A percentile compares a stretch with the other conserved stretches of the same genome.
Evolutionary conservation across 1,140 invertebrate species (phyloP).

Genomic region (Stratiolaelaps scimitus): DNA sequence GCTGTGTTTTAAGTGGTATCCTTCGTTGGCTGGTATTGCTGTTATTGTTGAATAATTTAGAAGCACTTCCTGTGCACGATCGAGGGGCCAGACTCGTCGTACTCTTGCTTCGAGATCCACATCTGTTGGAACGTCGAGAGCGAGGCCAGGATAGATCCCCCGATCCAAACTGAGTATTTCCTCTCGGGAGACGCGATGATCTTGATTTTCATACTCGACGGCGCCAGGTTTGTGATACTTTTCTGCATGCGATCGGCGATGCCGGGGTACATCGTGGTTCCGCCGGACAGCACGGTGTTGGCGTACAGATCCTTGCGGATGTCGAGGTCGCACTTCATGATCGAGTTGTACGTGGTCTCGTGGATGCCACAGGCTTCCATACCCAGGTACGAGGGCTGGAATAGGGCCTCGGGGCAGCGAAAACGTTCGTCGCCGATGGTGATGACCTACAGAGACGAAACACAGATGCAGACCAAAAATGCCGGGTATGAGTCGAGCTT

Average conservation of each 20-base stretch:
- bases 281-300: slow-evolving; percentile 87
- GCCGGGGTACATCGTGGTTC: too few relatives aligned
- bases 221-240: slow-evolving; percentile 47
- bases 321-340: slow-evolving; percentile 45
- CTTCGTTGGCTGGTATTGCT: slow-evolving; percentile 35
- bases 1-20: slow-evolving; percentile 40
- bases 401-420: slow-evolving; percentile 69
- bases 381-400: slow-evolving; percentile 46
- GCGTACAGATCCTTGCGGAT: slow-evolving; percentile 63
- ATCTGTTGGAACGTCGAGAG: slow-evolving; percentile 53
- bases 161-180: too few relatives aligned
- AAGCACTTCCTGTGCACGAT: too few relatives aligned
- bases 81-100: slow-evolving; percentile 82
- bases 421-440: slow-evolving; percentile 77
- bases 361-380: slow-evolving; percentile 49
- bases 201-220: slow-evolving; percentile 52
- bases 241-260: slow-evolving; percentile 45
- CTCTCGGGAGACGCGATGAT: slow-evolving; percentile 50
- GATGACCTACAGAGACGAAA: slow-evolving; percentile 58
- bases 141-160: slow-evolving; percentile 50
- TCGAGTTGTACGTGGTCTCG: slow-evolving; percentile 48
- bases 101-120: slow-evolving; percentile 70
- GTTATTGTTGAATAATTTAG: slow-evolving; percentile 51
- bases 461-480: too few relatives aligned
- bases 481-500: too few relatives aligned